Base-by-base conservation (phyloP, 2,888 invertebrate species). In the Blastobasis adustella region DNA sequence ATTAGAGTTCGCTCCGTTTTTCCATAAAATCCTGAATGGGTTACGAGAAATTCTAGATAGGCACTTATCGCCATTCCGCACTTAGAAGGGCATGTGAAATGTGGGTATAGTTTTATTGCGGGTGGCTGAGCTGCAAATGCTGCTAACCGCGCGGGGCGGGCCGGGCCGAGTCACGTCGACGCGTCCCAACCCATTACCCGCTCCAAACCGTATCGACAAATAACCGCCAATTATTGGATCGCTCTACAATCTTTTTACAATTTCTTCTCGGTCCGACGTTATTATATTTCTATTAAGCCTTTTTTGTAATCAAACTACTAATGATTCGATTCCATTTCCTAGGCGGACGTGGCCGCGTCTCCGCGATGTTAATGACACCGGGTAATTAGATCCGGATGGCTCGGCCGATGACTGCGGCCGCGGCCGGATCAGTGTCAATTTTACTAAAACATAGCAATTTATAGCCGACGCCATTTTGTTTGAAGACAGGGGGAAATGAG, bases 281-380 rank as follows among this genome's bases (percentile, higher is more conserved):
- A 88, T 88, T 88, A 88, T 88, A 85, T 88, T 87, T 88, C 87
- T 88, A 87, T 88, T 88, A 88, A 87, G 87, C 85, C 86, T 86
- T 88, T 88, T 88, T 88, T 86, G 86, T 87, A 87, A 88, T 87
- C 88, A 86, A 85, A 87, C 86, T 83, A 82, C 87, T 88, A 87
- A 88, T 87, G 88, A 88, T 88, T 88, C 87, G 88, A 88, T 87
- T 86, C 87, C 87, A 88, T 86, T 88, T 86, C 87, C 87, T 84
- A 86, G 82, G 74, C 87, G 86, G 86, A 87, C 87, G 87, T 85
- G 87, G 84, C 41, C 42, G 9, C 83, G 81, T 82, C 84, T 80
- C 79, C 76, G 71, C 72, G 72, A 82, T 83, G 84, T 82, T 88
- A 87, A 87, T 87, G 87, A 86, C 86, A 81, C 81, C 71, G 73